A percentile compares a stretch with the other conserved stretches of the same genome.
Conservation (phyloP, 2,888 invertebrate species). For the Notodonta ziczac region DNA sequence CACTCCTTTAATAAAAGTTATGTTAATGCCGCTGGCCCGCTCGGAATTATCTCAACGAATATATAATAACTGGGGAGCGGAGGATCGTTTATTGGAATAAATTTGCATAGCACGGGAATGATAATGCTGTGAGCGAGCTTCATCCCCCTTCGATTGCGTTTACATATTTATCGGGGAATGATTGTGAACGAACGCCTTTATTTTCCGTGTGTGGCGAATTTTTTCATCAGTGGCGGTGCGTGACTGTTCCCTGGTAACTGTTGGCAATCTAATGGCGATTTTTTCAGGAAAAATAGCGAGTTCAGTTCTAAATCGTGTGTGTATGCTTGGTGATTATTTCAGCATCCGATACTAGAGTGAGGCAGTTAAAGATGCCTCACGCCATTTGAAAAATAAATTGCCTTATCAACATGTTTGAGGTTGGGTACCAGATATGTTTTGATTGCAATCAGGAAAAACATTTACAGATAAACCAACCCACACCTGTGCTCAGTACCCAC, state of each 20-base stretch:
- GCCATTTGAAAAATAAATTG: too few relatives aligned
- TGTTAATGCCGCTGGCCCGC: conserved; percentile 76
- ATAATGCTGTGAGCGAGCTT: conserved; percentile 63
- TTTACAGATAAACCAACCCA: too few relatives aligned
- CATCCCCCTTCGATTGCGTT: conserved; percentile 71
- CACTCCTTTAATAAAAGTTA: conserved; percentile 83
- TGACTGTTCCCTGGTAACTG: background rate
- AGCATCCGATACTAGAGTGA: too few relatives aligned
- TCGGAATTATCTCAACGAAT: conserved; percentile 82
- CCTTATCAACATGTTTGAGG: too few relatives aligned
- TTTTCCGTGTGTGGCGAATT: conserved; percentile 46
- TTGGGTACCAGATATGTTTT: too few relatives aligned
- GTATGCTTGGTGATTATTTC: too few relatives aligned
- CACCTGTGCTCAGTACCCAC: too few relatives aligned
- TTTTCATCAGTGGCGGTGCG: background rate
- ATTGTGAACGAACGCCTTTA: conserved; percentile 54
- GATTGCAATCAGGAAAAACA: too few relatives aligned
- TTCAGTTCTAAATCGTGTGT: too few relatives aligned
- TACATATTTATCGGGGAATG: conserved; percentile 80
- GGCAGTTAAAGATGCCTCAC: too few relatives aligned
- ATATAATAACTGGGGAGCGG: conserved; percentile 77
- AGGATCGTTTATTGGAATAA: conserved; percentile 82
- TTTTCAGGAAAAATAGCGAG: too few relatives aligned
- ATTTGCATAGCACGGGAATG: conserved; percentile 79
- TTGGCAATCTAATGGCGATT: too few relatives aligned